Conservation (phyloP, 2,888 invertebrate genomes). For the Pammene aurita region DNA sequence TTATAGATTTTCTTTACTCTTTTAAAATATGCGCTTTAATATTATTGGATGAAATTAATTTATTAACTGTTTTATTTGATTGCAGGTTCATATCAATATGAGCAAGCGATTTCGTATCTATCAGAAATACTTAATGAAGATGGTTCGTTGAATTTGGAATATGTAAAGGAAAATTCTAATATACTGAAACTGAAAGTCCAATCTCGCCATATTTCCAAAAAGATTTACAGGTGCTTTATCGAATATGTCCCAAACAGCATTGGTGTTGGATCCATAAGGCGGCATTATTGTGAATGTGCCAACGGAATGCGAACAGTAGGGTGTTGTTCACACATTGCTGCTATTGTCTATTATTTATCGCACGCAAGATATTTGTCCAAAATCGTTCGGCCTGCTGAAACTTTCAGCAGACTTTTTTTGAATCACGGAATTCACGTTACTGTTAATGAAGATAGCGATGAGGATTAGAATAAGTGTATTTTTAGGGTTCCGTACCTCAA, state of each 20-base stretch:
- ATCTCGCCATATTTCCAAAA: constrained; percentile 4
- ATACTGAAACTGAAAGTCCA: constrained; percentile 20
- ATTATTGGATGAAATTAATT: no score
- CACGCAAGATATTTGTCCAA: constrained; percentile 19
- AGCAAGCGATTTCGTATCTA: constrained; percentile 20
- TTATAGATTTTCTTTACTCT: constrained; percentile 19
- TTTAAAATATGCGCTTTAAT: constrained; percentile 15
- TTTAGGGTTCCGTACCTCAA: no score
- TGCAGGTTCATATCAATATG: constrained; percentile 1
- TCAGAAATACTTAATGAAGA: constrained; percentile 13
- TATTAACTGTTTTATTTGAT: no score
- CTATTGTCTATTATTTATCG: constrained; percentile 21
- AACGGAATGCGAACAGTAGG: constrained; percentile 22
- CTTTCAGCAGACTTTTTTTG: constrained; percentile 10
- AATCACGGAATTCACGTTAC: no score
- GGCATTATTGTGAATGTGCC: constrained; percentile 24
- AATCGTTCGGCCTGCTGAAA: constrained; percentile 25
- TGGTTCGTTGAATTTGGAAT: constrained; percentile 20
- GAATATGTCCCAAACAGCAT: constrained; percentile 26
- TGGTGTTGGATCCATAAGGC: constrained; percentile 8
- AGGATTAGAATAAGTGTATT: no score
- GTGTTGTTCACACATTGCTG: constrained; percentile 22
- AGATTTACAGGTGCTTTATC: constrained; percentile 10
- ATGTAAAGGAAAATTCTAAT: constrained; percentile 20
- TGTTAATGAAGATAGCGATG: no score